A percentile compares a stretch with the other conserved stretches of the same genome.
Evolutionary conservation across 2,888 invertebrate species (phyloP).

Genomic region (Agrenia bidenticulata): DNA sequence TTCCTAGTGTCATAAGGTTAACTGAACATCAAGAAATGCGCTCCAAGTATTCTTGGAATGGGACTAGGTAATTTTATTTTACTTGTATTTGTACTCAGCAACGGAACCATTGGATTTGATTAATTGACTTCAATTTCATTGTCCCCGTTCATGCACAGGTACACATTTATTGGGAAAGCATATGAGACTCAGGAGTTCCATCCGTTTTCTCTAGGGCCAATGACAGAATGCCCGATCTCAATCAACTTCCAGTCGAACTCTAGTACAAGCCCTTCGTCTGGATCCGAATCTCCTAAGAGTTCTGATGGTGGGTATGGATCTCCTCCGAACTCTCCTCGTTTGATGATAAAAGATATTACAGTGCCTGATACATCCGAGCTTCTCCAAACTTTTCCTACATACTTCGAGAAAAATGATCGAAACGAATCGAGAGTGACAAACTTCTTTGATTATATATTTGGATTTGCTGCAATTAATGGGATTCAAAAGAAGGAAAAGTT

Average conservation of each 20-base stretch:
- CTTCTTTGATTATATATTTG: conserved; percentile 17
- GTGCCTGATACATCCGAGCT: conserved; percentile 3
- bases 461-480: conserved; percentile 11
- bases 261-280: not conserved
- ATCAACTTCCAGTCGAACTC: not conserved
- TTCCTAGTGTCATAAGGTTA: conserved; percentile 16
- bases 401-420: not conserved
- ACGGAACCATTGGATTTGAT: too few relatives aligned
- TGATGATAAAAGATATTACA: conserved; percentile 19
- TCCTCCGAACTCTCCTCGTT: not conserved
- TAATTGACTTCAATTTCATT: too few relatives aligned
- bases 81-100: too few relatives aligned
- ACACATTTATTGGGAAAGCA: not conserved
- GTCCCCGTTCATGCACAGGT: conserved; percentile 3
- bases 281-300: not conserved
- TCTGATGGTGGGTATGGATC: not conserved
- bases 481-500: conserved; percentile 17
- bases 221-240: not conserved
- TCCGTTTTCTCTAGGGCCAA: conserved; percentile 5
- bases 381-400: conserved; percentile 11
- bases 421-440: not conserved
- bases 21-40: conserved; percentile 15
- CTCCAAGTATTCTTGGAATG: conserved; percentile 19
- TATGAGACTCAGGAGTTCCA: conserved; percentile 14
- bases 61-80: conserved; percentile 10